Evolutionary conservation across 2,797 vertebrate species (phyloP).

Genomic region (Typhlichthys eigenmanni): DNA sequence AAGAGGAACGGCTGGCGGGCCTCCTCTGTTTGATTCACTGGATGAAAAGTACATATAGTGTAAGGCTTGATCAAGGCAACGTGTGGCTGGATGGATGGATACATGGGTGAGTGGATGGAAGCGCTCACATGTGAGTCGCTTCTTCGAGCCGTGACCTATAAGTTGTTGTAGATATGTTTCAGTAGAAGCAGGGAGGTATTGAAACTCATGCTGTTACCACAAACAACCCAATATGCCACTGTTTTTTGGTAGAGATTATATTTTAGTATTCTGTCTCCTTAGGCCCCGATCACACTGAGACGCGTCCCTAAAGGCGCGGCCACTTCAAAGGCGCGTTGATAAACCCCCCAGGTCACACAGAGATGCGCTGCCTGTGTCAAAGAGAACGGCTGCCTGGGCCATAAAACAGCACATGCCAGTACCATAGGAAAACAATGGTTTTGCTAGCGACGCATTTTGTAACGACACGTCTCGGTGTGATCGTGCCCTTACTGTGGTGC

Average conservation of each 20-base stretch:
- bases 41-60: slow-evolving; percentile 45
- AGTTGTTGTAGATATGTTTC: slow-evolving; percentile 50
- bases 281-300: too few species aligned
- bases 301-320: too few species aligned
- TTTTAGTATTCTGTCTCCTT: slow-evolving; percentile 50
- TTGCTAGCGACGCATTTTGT: too few species aligned
- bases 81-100: slow-evolving; percentile 3
- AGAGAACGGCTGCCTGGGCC: too few species aligned
- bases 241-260: slow-evolving; percentile 36
- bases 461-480: too few species aligned
- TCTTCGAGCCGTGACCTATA: slow-evolving; percentile 62
- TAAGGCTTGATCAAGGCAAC: slow-evolving; percentile 50
- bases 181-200: slow-evolving; percentile 20
- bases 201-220: slow-evolving; percentile 32
- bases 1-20: slow-evolving; percentile 34
- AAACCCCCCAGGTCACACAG: too few species aligned
- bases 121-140: slow-evolving; percentile 40
- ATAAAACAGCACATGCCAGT: too few species aligned
- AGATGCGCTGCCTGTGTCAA: too few species aligned
- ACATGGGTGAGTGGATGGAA: slow-evolving; percentile 23
- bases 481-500: slow-evolving; percentile 42
- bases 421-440: too few species aligned
- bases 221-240: slow-evolving; percentile 44
- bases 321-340: too few species aligned
- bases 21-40: slow-evolving; percentile 40